Conservation (phyloP, 1,140 invertebrate genomes). For the Phthorimaea operculella region DNA sequence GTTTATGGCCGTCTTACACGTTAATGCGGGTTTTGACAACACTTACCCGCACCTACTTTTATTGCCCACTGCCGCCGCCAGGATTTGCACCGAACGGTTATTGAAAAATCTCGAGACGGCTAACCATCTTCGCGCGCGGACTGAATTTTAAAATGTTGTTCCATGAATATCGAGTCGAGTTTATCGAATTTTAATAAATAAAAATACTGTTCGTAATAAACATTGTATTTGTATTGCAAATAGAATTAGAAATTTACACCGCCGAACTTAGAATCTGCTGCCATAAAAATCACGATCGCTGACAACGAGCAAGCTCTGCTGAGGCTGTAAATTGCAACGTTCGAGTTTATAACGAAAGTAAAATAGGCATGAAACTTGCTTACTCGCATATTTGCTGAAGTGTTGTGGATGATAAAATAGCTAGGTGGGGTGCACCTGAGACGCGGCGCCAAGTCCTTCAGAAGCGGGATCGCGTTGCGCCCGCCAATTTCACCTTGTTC, state of each 20-base stretch:
- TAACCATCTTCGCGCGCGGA: too few relatives aligned
- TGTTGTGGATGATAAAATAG: slow-evolving; percentile 47
- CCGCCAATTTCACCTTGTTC: slow-evolving; percentile 43
- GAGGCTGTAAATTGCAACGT: slow-evolving; percentile 25
- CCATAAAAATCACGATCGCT: slow-evolving; percentile 20
- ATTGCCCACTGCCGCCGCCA: not conserved
- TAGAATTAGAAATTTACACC: not conserved
- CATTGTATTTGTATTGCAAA: not conserved
- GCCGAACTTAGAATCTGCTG: not conserved
- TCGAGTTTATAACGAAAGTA: slow-evolving; percentile 33
- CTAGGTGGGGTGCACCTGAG: slow-evolving; percentile 46
- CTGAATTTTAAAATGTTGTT: not conserved
- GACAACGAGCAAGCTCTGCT: slow-evolving; percentile 11
- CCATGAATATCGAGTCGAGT: not conserved
- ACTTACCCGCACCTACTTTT: slow-evolving; percentile 8
- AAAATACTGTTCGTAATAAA: not conserved
- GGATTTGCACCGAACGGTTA: not conserved
- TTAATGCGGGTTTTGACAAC: slow-evolving; percentile 24
- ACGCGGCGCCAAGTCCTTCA: slow-evolving; percentile 30
- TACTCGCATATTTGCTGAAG: slow-evolving; percentile 41
- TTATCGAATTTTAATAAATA: too few relatives aligned
- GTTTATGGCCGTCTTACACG: slow-evolving; percentile 24
- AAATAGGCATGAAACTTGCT: slow-evolving; percentile 44
- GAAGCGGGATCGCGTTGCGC: slow-evolving; percentile 29
- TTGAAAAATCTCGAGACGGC: not conserved